A percentile compares a stretch with the other conserved stretches of the same genome.
These are phyloP conservation scores for Gonioctena quinquepunctata DNA, from an alignment of 1,140 invertebrate species.

Conservation along the genomic window DNA sequence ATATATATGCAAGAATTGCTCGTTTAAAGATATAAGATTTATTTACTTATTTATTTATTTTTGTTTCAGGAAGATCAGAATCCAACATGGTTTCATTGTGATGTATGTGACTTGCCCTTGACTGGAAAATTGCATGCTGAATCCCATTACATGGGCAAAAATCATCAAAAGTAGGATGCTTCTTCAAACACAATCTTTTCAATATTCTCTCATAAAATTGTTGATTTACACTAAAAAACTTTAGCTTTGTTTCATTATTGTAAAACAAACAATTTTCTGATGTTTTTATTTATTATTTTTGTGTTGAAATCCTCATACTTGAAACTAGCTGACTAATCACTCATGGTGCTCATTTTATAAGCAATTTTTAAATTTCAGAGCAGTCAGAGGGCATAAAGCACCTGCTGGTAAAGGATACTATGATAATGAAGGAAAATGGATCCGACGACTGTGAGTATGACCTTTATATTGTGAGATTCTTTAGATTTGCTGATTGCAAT, in stretches of 20 bases:
- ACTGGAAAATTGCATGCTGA: slow-evolving; percentile 57
- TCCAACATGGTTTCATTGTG: slow-evolving; percentile 53
- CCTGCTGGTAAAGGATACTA: slow-evolving; percentile 55
- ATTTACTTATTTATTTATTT: slow-evolving; percentile 3
- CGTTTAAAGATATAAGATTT: not conserved
- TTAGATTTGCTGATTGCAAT: too few relatives aligned
- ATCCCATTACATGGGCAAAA: slow-evolving; percentile 57
- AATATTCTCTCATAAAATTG: too few relatives aligned
- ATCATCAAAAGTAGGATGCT: slow-evolving; percentile 51
- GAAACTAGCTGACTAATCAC: too few relatives aligned
- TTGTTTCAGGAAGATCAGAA: slow-evolving; percentile 38
- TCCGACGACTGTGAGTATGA: slow-evolving; percentile 43
- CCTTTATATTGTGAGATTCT: too few relatives aligned
- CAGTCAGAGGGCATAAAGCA: slow-evolving; percentile 36
- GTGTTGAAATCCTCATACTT: too few relatives aligned
- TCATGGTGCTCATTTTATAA: slow-evolving; percentile 23
- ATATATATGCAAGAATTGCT: not conserved
- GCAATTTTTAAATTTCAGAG: too few relatives aligned
- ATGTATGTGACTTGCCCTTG: slow-evolving; percentile 55
- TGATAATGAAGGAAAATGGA: slow-evolving; percentile 53
- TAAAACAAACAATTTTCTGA: too few relatives aligned
- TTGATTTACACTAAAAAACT: too few relatives aligned
- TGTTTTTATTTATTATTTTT: slow-evolving; percentile 1
- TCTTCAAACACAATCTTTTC: not conserved
- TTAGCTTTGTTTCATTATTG: too few relatives aligned